Base-by-base conservation (phyloP, 1,140 invertebrate species). In the Tetraneura akinire region DNA sequence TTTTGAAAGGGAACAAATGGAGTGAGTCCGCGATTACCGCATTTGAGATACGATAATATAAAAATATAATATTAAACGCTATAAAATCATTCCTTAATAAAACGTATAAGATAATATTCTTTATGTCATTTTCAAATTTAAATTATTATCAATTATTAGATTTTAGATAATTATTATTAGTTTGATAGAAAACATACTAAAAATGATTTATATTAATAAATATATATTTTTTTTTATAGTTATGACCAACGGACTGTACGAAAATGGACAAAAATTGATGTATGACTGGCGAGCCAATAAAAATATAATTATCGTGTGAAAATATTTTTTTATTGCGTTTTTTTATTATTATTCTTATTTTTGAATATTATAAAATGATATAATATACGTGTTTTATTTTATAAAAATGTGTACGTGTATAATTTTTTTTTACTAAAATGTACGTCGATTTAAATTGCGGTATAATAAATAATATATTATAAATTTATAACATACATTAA, bases 1-100 rank as follows among this genome's bases (percentile, higher is more conserved):
- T 73, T 16, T 23, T 73, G 21, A 51, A 73, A 49, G 70, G 70
- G 18, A 49, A 73, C 26, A 73, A 73, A 55, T 73, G 70, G 70
- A 26, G 70, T 73, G 14, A 73, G 47, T 42, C n/a, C n/a, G n/a
- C n/a, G n/a, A n/a, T n/a, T n/a, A n/a, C n/a, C n/a, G n/a, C n/a
- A n/a, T n/a, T n/a, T n/a, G n/a, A n/a, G n/a, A n/a, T n/a, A n/a
- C n/a, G n/a, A n/a, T n/a, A 47, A 32, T 62, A 16, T 32, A 11
- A 13, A 11, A 13, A 49, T 49, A 8, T 9, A 13, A 49, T 49
- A 49, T 51, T 18, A 51, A 51, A 3, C 2, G 47, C 14, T 4
- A 18, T 51, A 51, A 51, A 51, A n/a, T n/a, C n/a, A n/a, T n/a
- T n/a, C n/a, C n/a, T n/a, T n/a, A n/a, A n/a, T n/a, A n/a, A n/a